These are phyloP conservation scores for Paramisgurnus dabryanus DNA, from an alignment of 2,113 vertebrate genomes.

Conservation along the genomic window DNA sequence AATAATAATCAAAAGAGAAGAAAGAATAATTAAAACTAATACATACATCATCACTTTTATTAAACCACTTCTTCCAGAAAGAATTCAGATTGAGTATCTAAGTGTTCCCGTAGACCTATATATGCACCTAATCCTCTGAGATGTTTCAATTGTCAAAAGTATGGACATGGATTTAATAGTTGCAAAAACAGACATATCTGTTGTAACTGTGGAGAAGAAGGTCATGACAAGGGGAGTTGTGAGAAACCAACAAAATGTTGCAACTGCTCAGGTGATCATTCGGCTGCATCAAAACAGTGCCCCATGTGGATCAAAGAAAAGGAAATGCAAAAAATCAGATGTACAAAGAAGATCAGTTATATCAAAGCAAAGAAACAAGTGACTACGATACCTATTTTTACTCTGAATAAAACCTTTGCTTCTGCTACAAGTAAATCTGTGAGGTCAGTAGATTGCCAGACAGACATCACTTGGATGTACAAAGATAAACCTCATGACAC, in stretches of 20 bases:
- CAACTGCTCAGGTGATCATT: background rate
- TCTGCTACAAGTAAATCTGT: background rate
- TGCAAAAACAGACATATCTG: conserved; percentile 1
- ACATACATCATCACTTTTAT: background rate
- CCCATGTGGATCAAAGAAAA: background rate
- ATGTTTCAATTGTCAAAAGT: background rate
- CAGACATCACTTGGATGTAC: no score
- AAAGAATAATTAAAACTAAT: background rate
- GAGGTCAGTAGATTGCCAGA: background rate
- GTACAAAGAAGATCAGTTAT: background rate
- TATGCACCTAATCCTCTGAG: no score
- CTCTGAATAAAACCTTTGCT: background rate
- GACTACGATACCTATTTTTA: background rate
- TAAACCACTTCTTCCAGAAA: background rate
- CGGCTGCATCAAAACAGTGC: background rate
- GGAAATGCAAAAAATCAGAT: background rate
- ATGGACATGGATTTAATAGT: background rate
- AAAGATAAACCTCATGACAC: background rate
- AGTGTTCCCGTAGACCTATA: no score
- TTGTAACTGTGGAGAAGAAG: background rate
- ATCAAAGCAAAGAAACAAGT: background rate
- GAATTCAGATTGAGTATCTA: no score
- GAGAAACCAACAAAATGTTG: background rate
- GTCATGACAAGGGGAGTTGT: background rate
- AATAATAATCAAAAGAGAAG: background rate